Evolutionary conservation across 2,888 invertebrate genomes (phyloP).

Genomic region (Poecilus cupreus): DNA sequence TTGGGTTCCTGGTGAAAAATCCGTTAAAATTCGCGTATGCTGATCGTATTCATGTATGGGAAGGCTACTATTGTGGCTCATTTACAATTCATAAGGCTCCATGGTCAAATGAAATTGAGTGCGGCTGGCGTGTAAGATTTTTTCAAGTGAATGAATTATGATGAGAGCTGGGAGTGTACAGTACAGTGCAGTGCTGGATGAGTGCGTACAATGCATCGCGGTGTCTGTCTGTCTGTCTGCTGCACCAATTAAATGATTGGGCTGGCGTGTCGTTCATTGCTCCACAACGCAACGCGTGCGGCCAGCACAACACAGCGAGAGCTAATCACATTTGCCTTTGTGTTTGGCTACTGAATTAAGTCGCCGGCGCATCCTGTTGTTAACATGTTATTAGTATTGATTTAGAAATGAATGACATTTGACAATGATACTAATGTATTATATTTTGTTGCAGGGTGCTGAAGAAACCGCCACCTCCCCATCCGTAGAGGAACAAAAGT

Average conservation of each 20-base stretch:
- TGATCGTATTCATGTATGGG: too few species aligned
- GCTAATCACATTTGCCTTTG: conserved; percentile 39
- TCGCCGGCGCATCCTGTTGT: conserved; percentile 32
- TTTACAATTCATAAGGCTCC: neutral
- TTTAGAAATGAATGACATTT: too few species aligned
- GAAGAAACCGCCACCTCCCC: conserved; percentile 69
- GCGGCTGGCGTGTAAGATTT: neutral
- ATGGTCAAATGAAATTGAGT: conserved; percentile 7
- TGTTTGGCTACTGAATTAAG: conserved; percentile 11
- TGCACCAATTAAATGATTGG: conserved; percentile 52
- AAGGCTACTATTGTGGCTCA: neutral
- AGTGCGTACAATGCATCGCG: conserved; percentile 11
- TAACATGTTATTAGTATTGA: neutral
- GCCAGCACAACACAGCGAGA: neutral
- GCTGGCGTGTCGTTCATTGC: conserved; percentile 41
- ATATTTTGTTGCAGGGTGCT: conserved; percentile 68
- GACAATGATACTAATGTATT: too few species aligned
- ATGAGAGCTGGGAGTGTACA: conserved; percentile 5
- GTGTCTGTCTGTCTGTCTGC: conserved; percentile 45
- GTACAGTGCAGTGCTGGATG: neutral
- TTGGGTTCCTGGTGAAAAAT: too few species aligned
- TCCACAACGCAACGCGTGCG: conserved; percentile 2
- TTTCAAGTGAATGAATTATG: conserved; percentile 25
- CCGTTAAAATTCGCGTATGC: too few species aligned
- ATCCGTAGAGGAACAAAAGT: conserved; percentile 67